phyloP scores from a whole-genome alignment of 2,888 invertebrate species.

The Cataglyphis rosenhaueri region DNA sequence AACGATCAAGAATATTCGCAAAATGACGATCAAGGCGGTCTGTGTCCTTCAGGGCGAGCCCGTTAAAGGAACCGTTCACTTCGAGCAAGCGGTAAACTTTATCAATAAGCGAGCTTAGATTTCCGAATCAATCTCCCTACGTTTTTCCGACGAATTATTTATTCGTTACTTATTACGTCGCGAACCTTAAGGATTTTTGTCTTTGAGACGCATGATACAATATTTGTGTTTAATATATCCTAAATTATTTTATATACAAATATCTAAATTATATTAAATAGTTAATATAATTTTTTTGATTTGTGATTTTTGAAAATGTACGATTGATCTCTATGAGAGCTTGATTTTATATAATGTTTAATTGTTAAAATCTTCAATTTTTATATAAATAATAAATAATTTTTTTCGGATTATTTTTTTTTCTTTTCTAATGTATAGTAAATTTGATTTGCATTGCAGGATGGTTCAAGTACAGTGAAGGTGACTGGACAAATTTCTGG shows the following conservation, averaged over 20 bases:
- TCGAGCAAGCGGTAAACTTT: conserved; percentile 88
- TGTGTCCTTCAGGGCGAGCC: conserved; percentile 94
- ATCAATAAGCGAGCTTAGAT: not conserved
- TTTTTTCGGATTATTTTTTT: conserved; percentile 6
- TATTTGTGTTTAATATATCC: not conserved
- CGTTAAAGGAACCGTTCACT: conserved; percentile 92
- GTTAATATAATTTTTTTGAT: not conserved
- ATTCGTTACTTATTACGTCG: not conserved
- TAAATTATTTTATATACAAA: not conserved
- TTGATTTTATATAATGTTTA: not conserved
- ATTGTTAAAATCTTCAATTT: not conserved
- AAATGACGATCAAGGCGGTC: conserved; percentile 90
- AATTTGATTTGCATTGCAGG: conserved; percentile 84
- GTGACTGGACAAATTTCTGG: conserved; percentile 94
- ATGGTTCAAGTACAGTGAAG: conserved; percentile 89
- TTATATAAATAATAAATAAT: not conserved
- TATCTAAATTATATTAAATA: not conserved
- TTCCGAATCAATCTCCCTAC: not conserved
- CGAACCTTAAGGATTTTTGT: not conserved
- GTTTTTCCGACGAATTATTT: not conserved
- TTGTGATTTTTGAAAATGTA: not conserved
- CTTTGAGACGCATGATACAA: not conserved
- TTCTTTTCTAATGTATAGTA: conserved; percentile 57
- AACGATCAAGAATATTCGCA: conserved; percentile 53
- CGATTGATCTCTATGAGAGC: conserved; percentile 12